These are phyloP conservation scores for Hiodon alosoides DNA, from an alignment of 2,113 vertebrate species.

Conservation along the genomic window DNA sequence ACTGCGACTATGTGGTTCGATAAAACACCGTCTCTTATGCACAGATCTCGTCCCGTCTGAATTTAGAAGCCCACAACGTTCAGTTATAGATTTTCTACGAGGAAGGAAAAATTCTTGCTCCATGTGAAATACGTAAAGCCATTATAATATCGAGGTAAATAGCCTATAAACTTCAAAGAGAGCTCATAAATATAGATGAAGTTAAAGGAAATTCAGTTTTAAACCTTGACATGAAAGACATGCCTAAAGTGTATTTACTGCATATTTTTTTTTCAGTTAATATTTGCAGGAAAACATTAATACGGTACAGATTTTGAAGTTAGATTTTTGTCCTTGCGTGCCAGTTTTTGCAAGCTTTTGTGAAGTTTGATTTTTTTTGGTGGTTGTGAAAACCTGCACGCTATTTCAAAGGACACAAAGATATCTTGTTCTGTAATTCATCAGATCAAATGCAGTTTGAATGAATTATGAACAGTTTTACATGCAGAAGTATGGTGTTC, in stretches of 20 bases:
- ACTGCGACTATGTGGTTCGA: conserved; percentile 17
- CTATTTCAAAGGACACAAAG: no score
- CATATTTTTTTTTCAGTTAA: neutral
- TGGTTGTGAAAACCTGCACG: no score
- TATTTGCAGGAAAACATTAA: conserved; percentile 14
- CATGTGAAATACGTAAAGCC: conserved; percentile 16
- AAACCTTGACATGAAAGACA: conserved; percentile 16
- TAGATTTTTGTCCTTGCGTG: no score
- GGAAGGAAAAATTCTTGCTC: conserved; percentile 20
- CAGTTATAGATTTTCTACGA: conserved; percentile 17
- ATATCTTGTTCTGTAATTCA: no score
- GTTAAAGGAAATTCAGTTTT: conserved; percentile 9
- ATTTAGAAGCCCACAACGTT: conserved; percentile 11
- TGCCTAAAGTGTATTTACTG: conserved; percentile 17
- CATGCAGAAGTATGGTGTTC: no score
- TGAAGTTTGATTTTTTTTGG: no score
- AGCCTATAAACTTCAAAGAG: conserved; percentile 20
- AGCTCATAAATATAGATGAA: conserved; percentile 14
- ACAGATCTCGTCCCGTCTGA: conserved; percentile 13
- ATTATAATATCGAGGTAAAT: conserved; percentile 18
- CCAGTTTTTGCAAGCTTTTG: no score
- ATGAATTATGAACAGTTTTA: no score
- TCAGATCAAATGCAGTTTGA: no score
- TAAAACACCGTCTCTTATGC: conserved; percentile 17
- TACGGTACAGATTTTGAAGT: conserved; percentile 18